These are phyloP conservation scores for Pterocles gutturalis DNA, from an alignment of 2,113 vertebrate species.

Conservation along the genomic window DNA sequence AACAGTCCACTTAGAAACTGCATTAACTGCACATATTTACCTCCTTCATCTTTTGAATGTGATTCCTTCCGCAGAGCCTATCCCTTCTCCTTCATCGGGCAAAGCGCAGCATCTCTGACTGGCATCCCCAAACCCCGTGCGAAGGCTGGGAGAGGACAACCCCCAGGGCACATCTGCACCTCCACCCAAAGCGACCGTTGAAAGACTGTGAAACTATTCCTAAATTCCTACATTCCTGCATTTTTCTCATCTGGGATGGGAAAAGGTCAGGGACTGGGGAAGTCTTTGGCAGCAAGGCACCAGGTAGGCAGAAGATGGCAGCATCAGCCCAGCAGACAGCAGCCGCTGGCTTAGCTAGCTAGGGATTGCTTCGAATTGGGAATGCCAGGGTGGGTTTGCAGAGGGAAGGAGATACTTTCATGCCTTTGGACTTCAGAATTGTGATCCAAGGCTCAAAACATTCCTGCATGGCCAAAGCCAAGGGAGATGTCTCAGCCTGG, in stretches of 20 bases:
- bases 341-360: rapidly evolving
- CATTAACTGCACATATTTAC: not conserved
- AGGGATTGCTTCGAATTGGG: rapidly evolving
- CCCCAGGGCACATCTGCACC: rapidly evolving
- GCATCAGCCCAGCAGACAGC: slow-evolving; percentile 6
- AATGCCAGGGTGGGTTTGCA: rapidly evolving
- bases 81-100: not conserved
- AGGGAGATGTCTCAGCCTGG: not conserved
- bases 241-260: not conserved
- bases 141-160: not conserved
- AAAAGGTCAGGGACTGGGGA: not conserved
- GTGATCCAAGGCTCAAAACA: rapidly evolving
- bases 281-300: not conserved
- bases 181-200: not conserved
- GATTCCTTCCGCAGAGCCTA: not conserved
- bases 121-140: rapidly evolving
- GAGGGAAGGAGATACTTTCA: not conserved
- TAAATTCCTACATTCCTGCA: rapidly evolving
- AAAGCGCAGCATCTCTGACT: not conserved
- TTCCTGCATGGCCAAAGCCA: not conserved
- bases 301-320: slow-evolving; percentile 48
- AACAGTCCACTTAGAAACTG: not conserved
- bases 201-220: not conserved
- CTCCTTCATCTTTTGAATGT: not conserved
- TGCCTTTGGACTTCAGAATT: not conserved